Conservation (phyloP, 2,797 vertebrate genomes). For the Pantherophis alleghaniensis region DNA sequence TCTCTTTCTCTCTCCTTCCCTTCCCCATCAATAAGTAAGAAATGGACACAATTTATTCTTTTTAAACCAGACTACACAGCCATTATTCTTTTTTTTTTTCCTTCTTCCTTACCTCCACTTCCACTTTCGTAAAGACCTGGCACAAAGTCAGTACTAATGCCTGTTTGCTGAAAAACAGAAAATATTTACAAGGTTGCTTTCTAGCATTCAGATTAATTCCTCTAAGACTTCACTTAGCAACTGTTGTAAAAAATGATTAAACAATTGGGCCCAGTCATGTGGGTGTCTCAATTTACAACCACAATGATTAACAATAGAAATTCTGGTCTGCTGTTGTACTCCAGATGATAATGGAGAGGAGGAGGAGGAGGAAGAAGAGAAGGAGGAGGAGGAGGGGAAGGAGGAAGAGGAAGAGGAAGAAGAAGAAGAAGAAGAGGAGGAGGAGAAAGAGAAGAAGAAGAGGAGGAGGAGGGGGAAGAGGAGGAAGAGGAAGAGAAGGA, state of each 20-base stretch:
- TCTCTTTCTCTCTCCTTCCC: too few relatives aligned
- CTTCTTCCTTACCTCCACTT: constrained; percentile 86
- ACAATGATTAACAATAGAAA: too few relatives aligned
- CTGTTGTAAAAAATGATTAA: too few relatives aligned
- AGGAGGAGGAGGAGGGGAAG: fast-evolving
- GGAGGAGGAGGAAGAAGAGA: too few relatives aligned
- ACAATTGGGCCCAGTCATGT: too few relatives aligned
- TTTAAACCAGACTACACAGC: neutral
- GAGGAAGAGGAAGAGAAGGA: too few relatives aligned
- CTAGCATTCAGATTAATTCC: neutral
- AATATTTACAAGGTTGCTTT: neutral
- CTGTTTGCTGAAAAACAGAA: constrained; percentile 72
- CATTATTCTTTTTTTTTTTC: neutral
- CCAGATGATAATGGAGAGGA: too few relatives aligned
- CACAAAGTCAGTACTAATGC: constrained; percentile 85
- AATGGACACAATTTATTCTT: neutral
- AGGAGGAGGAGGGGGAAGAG: too few relatives aligned
- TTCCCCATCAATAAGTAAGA: neutral
- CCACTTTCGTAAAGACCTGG: constrained; percentile 90
- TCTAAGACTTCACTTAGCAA: neutral
- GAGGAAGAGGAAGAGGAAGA: too few relatives aligned
- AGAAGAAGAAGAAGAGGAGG: fast-evolving
- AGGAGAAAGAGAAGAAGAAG: fast-evolving
- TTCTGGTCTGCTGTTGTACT: too few relatives aligned
- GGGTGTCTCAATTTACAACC: too few relatives aligned